phyloP scores from a whole-genome alignment of 2,888 invertebrate genomes.

The Lamellibrachia satsuma region DNA sequence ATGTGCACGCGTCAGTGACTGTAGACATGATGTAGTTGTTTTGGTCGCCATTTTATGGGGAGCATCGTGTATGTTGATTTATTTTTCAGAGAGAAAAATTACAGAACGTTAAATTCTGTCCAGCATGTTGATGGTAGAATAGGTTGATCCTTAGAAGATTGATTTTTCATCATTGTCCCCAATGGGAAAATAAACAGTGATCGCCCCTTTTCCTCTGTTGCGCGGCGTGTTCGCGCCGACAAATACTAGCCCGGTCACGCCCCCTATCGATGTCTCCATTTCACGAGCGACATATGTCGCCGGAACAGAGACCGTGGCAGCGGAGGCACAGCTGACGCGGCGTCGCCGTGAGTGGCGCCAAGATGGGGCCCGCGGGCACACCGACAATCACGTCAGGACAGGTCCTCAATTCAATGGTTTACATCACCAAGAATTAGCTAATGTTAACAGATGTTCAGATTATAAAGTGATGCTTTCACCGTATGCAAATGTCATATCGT shows the following conservation, averaged over 20 bases:
- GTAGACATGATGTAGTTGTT: too few species aligned
- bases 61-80: too few species aligned
- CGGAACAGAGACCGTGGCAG: background rate
- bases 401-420: background rate
- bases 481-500: background rate
- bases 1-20: too few species aligned
- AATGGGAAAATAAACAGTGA: background rate
- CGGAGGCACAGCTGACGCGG: background rate
- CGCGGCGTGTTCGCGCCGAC: background rate
- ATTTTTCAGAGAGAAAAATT: too few species aligned
- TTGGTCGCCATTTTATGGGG: too few species aligned
- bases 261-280: background rate
- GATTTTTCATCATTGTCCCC: background rate
- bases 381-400: background rate
- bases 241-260: background rate
- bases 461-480: background rate
- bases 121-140: too few species aligned
- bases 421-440: background rate
- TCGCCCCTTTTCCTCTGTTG: background rate
- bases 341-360: background rate
- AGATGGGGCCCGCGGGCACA: background rate
- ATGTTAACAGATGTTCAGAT: conserved; percentile 13
- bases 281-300: background rate
- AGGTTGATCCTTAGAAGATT: too few species aligned
- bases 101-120: too few species aligned